Conservation (phyloP, 2,888 invertebrate species). For the Apotomis capreana region DNA sequence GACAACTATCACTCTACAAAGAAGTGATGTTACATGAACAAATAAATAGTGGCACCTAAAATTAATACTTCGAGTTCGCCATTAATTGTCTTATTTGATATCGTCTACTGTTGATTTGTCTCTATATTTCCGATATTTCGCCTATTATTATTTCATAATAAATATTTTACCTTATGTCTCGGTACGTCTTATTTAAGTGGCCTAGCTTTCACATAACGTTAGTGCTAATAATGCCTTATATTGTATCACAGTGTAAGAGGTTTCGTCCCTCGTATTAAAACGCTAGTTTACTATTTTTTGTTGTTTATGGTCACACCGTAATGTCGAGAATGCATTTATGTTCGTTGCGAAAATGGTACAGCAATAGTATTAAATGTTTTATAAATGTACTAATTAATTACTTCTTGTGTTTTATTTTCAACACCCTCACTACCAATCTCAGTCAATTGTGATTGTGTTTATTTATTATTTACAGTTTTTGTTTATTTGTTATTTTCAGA, state of each 20-base stretch:
- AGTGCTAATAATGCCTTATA: conserved; percentile 62
- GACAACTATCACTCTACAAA: no score
- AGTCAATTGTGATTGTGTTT: no score
- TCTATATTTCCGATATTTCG: background rate
- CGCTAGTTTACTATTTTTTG: conserved; percentile 47
- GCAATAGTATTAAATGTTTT: conserved; percentile 77
- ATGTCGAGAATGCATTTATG: conserved; percentile 52
- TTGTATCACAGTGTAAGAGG: conserved; percentile 46
- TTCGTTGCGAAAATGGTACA: conserved; percentile 62
- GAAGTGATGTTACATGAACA: no score
- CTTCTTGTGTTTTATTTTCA: conserved; percentile 51
- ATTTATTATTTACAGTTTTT: no score
- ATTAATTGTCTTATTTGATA: no score
- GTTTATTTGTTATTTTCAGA: no score
- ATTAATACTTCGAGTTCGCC: no score
- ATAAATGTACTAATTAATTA: conserved; percentile 55
- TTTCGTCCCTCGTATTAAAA: conserved; percentile 45
- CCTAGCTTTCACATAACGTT: conserved; percentile 57
- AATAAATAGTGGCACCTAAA: no score
- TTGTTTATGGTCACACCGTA: conserved; percentile 53
- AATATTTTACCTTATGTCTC: conserved; percentile 33
- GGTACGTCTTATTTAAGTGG: conserved; percentile 44
- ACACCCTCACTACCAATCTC: background rate
- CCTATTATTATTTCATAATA: background rate
- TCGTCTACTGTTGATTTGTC: background rate